Evolutionary conservation across 2,113 vertebrate genomes (phyloP), one percentile per base, ranked within the genome.

Genomic region (Romanogobio albipinnatus): DNA sequence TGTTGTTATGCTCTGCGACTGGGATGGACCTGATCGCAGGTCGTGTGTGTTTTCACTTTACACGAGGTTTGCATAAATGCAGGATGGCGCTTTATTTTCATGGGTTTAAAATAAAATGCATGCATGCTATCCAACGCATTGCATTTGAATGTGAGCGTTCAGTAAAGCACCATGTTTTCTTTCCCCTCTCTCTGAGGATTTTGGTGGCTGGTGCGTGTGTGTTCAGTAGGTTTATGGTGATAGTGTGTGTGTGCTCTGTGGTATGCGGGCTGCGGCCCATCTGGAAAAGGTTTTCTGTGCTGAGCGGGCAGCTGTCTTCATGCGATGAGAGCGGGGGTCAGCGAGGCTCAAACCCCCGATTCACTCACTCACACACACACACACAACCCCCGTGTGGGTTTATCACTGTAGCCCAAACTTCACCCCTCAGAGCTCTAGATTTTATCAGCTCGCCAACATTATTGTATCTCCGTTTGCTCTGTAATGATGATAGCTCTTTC

Each of bases 291-390:
- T 84, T 94, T 92, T 92, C 86, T 74, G 86, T 74, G 89, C 90
- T 76, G 83, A 49, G 62, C 74, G 53, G 87, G 87, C 84, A 89
- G 90, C 87, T 90, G 86, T 85, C 93, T 93, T 96, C 92, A 93
- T 94, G 84, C 87, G 93, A 93, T 90, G 80, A 91, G 89, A 84
- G 78, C 84, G 90, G 86, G 88, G 92, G 92, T 94, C 91, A 90
- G 82, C 88, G 62, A 86, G 85, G 89, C 89, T 26, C 87, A 78
- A 73, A 59, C 24, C 81, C 89, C 15, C 84, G 87, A 89, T 58
- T 59, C 49, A 64, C 77, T 26, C 85, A 70, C 62, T 43, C 85
- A 79, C 81, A 68, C 64, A 58, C 84, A 73, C 19, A 36, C 68
- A 74, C 68, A 26, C 70, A 45, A 22, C 39, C 58, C 43, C 47